These are phyloP conservation scores for Bombyx mori DNA, from an alignment of 1,140 invertebrate genomes.

Conservation along the genomic window DNA sequence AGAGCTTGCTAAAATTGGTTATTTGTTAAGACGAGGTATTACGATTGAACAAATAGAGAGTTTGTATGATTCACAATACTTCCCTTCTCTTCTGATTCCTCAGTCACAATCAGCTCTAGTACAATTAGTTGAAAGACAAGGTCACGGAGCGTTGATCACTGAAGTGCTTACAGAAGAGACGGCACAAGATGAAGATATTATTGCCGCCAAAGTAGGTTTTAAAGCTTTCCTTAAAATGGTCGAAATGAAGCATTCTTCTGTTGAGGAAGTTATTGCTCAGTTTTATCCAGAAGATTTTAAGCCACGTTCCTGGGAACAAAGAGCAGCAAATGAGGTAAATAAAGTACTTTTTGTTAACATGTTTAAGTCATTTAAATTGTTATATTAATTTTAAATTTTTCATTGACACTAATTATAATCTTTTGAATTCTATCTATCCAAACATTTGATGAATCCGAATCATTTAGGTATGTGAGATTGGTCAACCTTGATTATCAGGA, in stretches of 20 bases:
- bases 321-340: conserved; percentile 75
- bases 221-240: conserved; percentile 88
- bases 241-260: conserved; percentile 81
- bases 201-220: conserved; percentile 84
- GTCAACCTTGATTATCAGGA: no score
- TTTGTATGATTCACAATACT: conserved; percentile 82
- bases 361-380: no score
- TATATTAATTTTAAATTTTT: no score
- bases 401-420: no score
- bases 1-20: conserved; percentile 86
- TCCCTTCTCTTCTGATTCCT: conserved; percentile 82
- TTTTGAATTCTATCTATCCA: no score
- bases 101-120: conserved; percentile 86
- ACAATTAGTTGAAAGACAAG: conserved; percentile 84
- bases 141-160: conserved; percentile 82
- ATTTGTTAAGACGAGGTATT: conserved; percentile 81
- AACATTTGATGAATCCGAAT: no score
- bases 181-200: conserved; percentile 79
- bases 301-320: conserved; percentile 81
- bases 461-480: no score
- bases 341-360: not conserved
- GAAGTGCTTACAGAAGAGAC: conserved; percentile 84
- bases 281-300: conserved; percentile 87
- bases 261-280: conserved; percentile 86
- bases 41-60: conserved; percentile 83